Conservation (phyloP, 2,797 vertebrate genomes). For the Sebastes vulpes region DNA sequence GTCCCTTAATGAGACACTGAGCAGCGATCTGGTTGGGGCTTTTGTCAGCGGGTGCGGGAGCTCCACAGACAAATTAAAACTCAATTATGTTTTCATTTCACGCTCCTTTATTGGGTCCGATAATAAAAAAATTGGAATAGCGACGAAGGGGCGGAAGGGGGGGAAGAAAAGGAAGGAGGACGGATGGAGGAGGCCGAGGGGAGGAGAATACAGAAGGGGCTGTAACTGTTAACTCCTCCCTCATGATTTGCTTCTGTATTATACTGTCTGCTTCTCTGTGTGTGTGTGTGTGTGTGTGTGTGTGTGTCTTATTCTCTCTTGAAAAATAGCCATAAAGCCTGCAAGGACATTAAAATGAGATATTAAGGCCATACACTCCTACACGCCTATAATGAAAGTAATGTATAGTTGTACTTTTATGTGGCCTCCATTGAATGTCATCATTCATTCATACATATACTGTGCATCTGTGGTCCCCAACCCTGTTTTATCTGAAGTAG, state of each 20-base stretch:
- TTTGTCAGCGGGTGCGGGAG: constrained; percentile 58
- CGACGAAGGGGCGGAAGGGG: not conserved
- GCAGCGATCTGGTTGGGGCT: constrained; percentile 49
- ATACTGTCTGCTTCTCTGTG: not conserved
- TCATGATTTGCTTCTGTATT: constrained; percentile 11
- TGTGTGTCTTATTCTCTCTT: not conserved
- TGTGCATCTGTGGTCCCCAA: not conserved
- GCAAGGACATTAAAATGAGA: constrained; percentile 46
- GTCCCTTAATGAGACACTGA: constrained; percentile 63
- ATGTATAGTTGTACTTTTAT: constrained; percentile 34
- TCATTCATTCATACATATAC: constrained; percentile 3
- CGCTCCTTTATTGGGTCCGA: constrained; percentile 72
- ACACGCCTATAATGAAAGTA: constrained; percentile 33
- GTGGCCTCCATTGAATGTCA: constrained; percentile 2
- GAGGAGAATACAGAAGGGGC: constrained; percentile 20
- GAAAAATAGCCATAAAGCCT: constrained; percentile 32
- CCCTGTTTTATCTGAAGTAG: not conserved
- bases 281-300: not conserved
- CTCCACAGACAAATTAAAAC: constrained; percentile 81
- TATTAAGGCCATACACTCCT: constrained; percentile 36
- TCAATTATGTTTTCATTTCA: constrained; percentile 86
- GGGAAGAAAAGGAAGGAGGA: constrained; percentile 10
- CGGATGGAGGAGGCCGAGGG: not conserved
- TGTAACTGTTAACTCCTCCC: constrained; percentile 49
- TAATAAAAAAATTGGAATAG: constrained; percentile 55